A percentile compares a stretch with the other conserved stretches of the same genome.
These are phyloP conservation scores for Illadopsis cleaveri DNA, from an alignment of 2,113 vertebrate genomes.

Conservation along the genomic window DNA sequence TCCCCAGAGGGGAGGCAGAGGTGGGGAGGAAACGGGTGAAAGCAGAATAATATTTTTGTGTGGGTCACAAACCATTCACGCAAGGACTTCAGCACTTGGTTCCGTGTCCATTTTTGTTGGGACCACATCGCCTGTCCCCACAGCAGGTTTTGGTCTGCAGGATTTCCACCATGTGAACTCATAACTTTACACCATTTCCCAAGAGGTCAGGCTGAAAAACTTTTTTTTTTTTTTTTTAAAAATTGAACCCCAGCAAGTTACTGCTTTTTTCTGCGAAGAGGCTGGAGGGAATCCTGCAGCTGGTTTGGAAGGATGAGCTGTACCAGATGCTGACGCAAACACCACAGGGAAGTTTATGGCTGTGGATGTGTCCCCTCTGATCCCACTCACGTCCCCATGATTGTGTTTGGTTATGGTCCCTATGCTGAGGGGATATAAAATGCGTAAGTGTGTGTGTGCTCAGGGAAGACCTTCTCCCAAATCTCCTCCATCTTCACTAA, in stretches of 20 bases:
- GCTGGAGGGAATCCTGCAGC: neutral
- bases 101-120: neutral
- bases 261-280: neutral
- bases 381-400: neutral
- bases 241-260: neutral
- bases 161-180: neutral
- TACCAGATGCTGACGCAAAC: neutral
- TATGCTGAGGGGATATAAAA: neutral
- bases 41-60: slow-evolving; percentile 44
- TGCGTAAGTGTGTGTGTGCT: neutral
- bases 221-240: neutral
- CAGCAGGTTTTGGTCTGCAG: slow-evolving; percentile 51
- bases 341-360: neutral
- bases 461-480: neutral
- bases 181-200: neutral
- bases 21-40: slow-evolving; percentile 36
- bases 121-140: neutral
- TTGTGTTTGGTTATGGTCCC: neutral
- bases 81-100: neutral
- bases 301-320: neutral
- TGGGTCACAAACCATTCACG: slow-evolving; percentile 34
- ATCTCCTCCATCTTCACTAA: neutral
- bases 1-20: slow-evolving; percentile 16
- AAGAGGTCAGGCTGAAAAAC: neutral
- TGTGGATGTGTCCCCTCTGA: slow-evolving; percentile 1